Conservation (phyloP, 2,113 vertebrate genomes). For the Psilopogon haemacephalus region DNA sequence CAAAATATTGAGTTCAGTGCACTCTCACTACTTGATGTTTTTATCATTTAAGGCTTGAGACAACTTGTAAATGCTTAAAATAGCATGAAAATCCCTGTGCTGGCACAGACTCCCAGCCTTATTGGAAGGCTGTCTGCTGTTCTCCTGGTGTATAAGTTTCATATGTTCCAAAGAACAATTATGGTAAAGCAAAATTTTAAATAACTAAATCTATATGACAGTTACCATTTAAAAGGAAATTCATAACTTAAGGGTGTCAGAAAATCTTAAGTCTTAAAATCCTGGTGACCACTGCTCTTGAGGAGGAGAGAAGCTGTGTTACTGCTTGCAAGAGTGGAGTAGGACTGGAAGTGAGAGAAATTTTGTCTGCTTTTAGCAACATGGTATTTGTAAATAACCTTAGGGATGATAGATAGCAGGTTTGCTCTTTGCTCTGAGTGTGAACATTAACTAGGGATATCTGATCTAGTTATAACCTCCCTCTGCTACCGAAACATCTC, state of each 20-base stretch:
- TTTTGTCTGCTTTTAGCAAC: background rate
- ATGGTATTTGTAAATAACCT: background rate
- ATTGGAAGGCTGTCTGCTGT: constrained; percentile 31
- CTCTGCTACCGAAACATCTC: background rate
- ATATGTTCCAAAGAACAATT: background rate
- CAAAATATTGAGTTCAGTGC: constrained; percentile 47
- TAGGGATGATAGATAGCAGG: background rate
- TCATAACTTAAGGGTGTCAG: background rate
- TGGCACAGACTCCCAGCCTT: background rate
- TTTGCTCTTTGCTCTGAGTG: background rate
- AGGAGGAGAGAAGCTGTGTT: fast-evolving
- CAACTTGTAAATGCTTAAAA: constrained; percentile 58
- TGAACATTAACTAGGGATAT: background rate
- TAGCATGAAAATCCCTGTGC: constrained; percentile 24
- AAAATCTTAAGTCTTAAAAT: background rate
- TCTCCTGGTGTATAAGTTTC: constrained; percentile 1
- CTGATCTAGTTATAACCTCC: background rate
- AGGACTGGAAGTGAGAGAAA: background rate
- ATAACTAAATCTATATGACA: background rate
- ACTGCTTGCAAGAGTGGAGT: background rate
- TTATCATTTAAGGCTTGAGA: constrained; percentile 42
- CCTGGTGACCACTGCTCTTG: background rate
- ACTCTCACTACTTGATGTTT: constrained; percentile 46
- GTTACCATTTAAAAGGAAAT: background rate
- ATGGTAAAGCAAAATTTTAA: background rate